phyloP scores from a whole-genome alignment of 2,888 invertebrate genomes.

The Cremastinae sp. region DNA sequence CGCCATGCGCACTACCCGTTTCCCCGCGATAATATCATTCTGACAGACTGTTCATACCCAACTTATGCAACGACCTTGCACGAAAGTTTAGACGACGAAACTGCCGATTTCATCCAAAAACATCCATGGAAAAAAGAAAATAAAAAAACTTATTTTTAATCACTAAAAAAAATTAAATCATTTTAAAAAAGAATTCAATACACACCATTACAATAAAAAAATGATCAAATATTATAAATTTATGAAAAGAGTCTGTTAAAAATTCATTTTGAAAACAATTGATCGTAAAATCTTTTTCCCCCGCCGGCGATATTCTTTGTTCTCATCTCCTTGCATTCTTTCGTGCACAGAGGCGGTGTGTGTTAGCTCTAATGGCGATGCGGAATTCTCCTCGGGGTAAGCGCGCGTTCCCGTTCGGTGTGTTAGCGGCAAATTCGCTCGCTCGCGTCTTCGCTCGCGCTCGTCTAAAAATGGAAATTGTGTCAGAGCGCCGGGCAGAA shows the following conservation, averaged over 20 bases:
- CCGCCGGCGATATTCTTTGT: not conserved
- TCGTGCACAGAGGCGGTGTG: slow-evolving; percentile 18
- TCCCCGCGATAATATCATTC: slow-evolving; percentile 4
- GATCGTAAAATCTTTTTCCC: not conserved
- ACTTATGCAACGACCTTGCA: not conserved
- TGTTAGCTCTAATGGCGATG: slow-evolving; percentile 57
- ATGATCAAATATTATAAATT: too few species aligned
- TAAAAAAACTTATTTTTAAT: not conserved
- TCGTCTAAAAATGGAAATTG: slow-evolving; percentile 67
- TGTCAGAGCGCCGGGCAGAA: slow-evolving; percentile 62
- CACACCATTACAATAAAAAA: too few species aligned
- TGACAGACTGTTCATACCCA: not conserved
- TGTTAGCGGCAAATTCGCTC: slow-evolving; percentile 45
- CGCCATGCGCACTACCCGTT: slow-evolving; percentile 25
- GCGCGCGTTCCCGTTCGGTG: slow-evolving; percentile 62
- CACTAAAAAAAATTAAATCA: too few species aligned
- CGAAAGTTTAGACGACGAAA: not conserved
- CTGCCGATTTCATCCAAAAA: too few species aligned
- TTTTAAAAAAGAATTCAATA: too few species aligned
- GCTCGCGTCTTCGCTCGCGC: slow-evolving; percentile 33
- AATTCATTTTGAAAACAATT: not conserved
- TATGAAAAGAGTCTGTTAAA: not conserved
- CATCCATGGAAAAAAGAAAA: not conserved
- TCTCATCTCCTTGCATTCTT: slow-evolving; percentile 35
- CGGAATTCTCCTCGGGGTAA: slow-evolving; percentile 40